Base-by-base conservation (phyloP, 2,888 invertebrate species). In the Sympetrum striolatum region DNA sequence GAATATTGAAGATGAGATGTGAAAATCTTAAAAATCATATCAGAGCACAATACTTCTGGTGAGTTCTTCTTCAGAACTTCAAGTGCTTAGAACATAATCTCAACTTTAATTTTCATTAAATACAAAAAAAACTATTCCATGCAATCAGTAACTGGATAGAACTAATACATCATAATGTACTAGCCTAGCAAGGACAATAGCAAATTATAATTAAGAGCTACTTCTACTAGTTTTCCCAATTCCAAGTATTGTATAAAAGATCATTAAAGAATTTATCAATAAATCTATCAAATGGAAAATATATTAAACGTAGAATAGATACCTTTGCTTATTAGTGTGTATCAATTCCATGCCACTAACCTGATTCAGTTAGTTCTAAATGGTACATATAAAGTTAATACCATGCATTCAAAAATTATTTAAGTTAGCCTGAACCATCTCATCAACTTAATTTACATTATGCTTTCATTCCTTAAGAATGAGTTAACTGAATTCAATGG, bases 301-400 rank as follows among this genome's bases (percentile, higher is more conserved):
- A 44, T 22, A 60, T 60, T 31, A 64, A 14, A 60, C 37, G 60
- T 86, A 64, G 22, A 60, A 31, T 22, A 58, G 44, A 82, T 82
- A 35, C 31, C 86, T 86, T 64, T 86, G 60, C 60, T 64, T 58
- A 86, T 86, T 86, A 86, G 86, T 86, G 22, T 64, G 5, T 86
- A 37, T n/a, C 60, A n/a, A 22, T 37, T 64, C 22, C 86, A 86
- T 86, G 86, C 86, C 37, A 64, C 15, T 18, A 37, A 37, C 35
- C 60, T 60, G 53, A 31, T 35, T 82, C 22, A 64, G 60, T 86
- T 60, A 86, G 60, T 60, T 35, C 60, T 64, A 64, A 86, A 58
- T 86, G n/a, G 37, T 37, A n/a, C n/a, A n/a, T n/a, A 12, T 82
- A 64, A 48, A 86, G 35, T 86, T 86, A 60, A 86, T 48, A 22